Conservation (phyloP, 2,797 vertebrate genomes). For the Pipistrellus pipistrellus region DNA sequence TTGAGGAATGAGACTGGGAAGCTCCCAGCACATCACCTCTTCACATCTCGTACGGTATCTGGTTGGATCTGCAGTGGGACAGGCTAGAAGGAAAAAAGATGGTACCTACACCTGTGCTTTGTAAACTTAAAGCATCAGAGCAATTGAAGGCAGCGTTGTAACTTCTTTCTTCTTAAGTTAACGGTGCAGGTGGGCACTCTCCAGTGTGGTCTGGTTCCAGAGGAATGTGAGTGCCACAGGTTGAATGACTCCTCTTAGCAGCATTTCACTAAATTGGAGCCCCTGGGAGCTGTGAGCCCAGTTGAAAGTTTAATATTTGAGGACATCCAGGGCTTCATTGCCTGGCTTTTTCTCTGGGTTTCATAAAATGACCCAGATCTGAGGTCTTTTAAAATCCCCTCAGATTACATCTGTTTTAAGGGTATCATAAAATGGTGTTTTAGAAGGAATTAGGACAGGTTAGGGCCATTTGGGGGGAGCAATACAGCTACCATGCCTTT, state of each 20-base stretch:
- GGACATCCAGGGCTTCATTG: neutral
- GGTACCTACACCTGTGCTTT: neutral
- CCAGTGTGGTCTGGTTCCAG: conserved; percentile 9
- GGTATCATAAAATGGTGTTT: conserved; percentile 32
- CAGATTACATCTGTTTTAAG: conserved; percentile 56
- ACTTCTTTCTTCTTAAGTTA: conserved; percentile 18
- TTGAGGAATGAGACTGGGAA: neutral
- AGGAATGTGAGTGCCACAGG: neutral
- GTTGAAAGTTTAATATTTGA: conserved; percentile 34
- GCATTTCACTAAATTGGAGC: neutral
- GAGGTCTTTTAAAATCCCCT: conserved; percentile 18
- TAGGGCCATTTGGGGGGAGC: neutral
- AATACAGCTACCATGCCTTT: conserved; percentile 44
- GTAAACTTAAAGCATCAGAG: neutral
- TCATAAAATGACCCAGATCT: conserved; percentile 45
- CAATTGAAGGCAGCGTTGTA: neutral
- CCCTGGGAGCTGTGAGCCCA: neutral
- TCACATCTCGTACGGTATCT: neutral
- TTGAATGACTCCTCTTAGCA: neutral
- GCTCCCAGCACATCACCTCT: neutral
- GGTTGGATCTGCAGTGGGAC: neutral
- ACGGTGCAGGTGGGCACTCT: neutral
- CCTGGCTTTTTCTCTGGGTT: neutral
- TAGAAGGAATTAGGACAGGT: conserved; percentile 38
- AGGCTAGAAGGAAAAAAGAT: neutral